Base-by-base conservation (phyloP, 1,140 invertebrate genomes). In the Mesaphorura yosii region DNA sequence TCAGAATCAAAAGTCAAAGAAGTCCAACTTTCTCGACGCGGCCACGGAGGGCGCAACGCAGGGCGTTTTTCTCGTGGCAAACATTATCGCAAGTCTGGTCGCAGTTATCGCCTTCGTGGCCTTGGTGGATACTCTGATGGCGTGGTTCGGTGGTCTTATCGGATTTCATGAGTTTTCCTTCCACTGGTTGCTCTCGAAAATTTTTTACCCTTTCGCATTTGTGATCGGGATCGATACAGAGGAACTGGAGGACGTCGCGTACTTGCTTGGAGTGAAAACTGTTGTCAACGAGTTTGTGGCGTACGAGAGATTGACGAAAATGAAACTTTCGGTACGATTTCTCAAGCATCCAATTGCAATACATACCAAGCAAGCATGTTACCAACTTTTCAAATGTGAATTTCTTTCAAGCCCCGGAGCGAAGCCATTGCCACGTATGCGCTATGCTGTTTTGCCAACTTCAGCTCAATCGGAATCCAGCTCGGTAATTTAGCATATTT, bases 211-310 rank as follows among this genome's bases (percentile, higher is more conserved):
- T 0, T 64, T 94, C 0, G 80, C 82, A 25, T 87, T 78, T 76
- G 57, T 84, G 2, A 80, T 87, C 75, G 88, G 90, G 2, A 83
- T 92, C 0, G 79, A 82, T 0, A 80, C 78, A 74, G 69, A 78
- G 0, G 79, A 91, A 56, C 85, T 83, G 60, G 78, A 87, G 64
- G 69, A 75, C 1, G 86, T 94, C 0, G 89, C 80, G 0, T 75
- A 77, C 37, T 72, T 94, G 7, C 83, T 95, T 45, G 90, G 88
- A 1, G 68, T 90, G 1, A 95, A 95, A 73, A 88, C 83, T 0
- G 78, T 89, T 1, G 77, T 92, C 2, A 95, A 93, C 66, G 90
- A 94, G 69, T 93, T 94, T 67, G 81, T 91, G 0, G 90, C 89
- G 1, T 94, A 91, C 65, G 70, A 84, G 65, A 71, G 79, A 51